Conservation (phyloP, 2,888 invertebrate genomes). For the Horisme vitalbata region DNA sequence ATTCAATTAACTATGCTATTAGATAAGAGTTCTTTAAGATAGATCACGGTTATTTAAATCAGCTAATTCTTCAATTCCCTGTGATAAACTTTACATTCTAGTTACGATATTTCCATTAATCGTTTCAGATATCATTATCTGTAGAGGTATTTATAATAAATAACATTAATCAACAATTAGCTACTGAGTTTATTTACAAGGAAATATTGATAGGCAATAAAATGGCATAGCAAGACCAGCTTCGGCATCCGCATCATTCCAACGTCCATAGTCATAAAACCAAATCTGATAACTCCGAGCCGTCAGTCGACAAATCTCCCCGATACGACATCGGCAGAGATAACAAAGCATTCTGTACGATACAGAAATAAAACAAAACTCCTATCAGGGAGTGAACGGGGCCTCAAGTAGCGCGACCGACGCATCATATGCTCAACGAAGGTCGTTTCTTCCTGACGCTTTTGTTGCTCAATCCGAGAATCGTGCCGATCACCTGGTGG, state of each 20-base stretch:
- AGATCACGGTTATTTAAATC: too few relatives aligned
- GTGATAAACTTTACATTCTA: too few relatives aligned
- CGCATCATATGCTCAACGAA: constrained; percentile 88
- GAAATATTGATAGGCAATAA: constrained; percentile 30
- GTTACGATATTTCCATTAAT: too few relatives aligned
- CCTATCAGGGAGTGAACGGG: constrained; percentile 70
- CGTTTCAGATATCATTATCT: constrained; percentile 12
- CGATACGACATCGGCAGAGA: constrained; percentile 49
- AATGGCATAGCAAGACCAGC: constrained; percentile 29
- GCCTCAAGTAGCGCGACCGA: constrained; percentile 39
- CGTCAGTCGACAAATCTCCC: constrained; percentile 52
- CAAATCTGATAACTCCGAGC: constrained; percentile 41
- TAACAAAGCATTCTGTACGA: constrained; percentile 57
- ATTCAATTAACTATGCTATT: too few relatives aligned
- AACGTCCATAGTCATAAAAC: constrained; percentile 36
- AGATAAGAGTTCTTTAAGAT: too few relatives aligned
- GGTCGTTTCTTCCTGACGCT: constrained; percentile 90
- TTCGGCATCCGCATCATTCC: constrained; percentile 37
- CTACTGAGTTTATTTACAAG: constrained; percentile 21
- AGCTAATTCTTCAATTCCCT: too few relatives aligned
- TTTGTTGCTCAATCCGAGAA: constrained; percentile 90
- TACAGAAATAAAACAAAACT: constrained; percentile 70
- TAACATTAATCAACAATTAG: constrained; percentile 20
- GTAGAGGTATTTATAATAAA: too few relatives aligned
- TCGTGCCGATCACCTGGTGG: constrained; percentile 86